Evolutionary conservation across 1,140 invertebrate species (phyloP), one percentile per base, ranked within the genome.

Genomic region (Zaprionus gabonicus): DNA sequence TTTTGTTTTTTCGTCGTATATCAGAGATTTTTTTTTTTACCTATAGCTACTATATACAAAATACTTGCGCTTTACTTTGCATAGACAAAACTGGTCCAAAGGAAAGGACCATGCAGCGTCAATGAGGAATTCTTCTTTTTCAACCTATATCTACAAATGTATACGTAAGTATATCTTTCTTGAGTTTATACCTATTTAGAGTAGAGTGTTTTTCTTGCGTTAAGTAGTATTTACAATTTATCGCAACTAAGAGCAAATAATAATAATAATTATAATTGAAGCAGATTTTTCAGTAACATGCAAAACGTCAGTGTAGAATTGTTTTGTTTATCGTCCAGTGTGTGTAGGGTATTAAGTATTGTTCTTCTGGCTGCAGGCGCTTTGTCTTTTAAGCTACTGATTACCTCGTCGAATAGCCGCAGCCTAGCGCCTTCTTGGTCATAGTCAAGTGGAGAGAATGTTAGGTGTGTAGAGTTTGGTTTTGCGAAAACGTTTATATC

Each of bases 231-330:
- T 71, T 88, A 87, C 85, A 85, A 85, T 85, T 81, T 57, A 70
- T 80, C 78, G 63, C 79, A 73, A 84, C 77, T 86, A 88, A 72
- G 55, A 56, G 53, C 62, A 72, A 70, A 76, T 60, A 71, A 81
- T 84, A 75, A 80, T 69, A 74, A 69, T 68, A 71, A 75, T 71
- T 67, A 78, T 67, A 78, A 90, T 88, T 88, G 85, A 88, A 88
- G 85, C 85, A 88, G 85, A 88, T 88, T 90, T 90, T 90, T 88
- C 85, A 85, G 85, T 88, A 88, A 88, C 85, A 90, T 88, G 85
- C 85, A 88, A 88, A 88, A 88, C 81, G 85, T 90, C 85, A 86
- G 69, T 71, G 44, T 79, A 51, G 49, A 68, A 56, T 76, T 59
- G 65, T 53, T 53, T 53, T 13, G 49, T 53, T 12, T 53, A 15